Evolutionary conservation across 2,888 invertebrate genomes (phyloP).

Genomic region (Stenodera caucasica): DNA sequence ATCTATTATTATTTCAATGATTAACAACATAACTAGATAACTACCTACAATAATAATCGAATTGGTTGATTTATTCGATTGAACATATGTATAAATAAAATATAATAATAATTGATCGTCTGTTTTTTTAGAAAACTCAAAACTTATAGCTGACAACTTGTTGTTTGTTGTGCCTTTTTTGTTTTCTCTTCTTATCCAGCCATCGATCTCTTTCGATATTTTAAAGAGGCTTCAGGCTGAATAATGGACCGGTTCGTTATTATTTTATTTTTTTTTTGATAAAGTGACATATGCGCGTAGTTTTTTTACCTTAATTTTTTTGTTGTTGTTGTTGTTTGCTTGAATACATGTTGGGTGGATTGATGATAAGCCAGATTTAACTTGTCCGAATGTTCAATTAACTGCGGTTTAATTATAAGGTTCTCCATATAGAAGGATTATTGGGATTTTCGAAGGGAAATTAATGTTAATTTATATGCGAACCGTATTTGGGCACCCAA

Average conservation of each 20-base stretch:
- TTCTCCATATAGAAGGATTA: neutral
- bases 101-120: neutral
- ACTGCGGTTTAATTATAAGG: neutral
- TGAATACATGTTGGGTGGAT: neutral
- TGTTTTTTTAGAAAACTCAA: neutral
- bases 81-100: too few species aligned
- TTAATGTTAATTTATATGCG: slow-evolving; percentile 1
- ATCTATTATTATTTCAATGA: neutral
- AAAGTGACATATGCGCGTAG: neutral
- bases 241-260: neutral
- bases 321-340: too few species aligned
- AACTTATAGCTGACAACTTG: neutral
- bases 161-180: neutral
- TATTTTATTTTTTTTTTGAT: neutral
- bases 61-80: too few species aligned
- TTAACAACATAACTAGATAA: too few species aligned
- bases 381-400: slow-evolving; percentile 1
- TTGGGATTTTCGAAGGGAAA: neutral
- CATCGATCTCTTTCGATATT: neutral
- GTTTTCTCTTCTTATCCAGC: neutral
- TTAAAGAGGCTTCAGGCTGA: neutral
- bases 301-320: neutral
- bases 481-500: neutral
- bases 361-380: neutral
- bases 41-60: too few species aligned